Conservation (phyloP, 2,113 vertebrate species). For the Eonycteris spelaea region DNA sequence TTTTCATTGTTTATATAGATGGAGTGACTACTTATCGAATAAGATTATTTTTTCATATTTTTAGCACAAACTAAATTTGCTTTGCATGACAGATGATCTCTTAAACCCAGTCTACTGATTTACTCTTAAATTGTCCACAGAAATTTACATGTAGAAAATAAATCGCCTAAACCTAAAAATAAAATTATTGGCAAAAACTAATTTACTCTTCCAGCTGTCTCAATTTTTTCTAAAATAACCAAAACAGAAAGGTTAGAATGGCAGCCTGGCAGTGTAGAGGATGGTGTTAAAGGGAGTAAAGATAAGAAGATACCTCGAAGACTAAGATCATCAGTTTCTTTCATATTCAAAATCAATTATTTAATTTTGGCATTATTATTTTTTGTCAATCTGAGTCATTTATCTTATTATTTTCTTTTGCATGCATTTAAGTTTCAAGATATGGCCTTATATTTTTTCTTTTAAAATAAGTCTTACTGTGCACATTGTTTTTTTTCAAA, state of each 20-base stretch:
- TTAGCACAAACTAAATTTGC: not conserved
- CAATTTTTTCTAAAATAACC: not conserved
- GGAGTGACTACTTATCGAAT: not conserved
- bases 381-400: not conserved
- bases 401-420: not conserved
- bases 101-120: not conserved
- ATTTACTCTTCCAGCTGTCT: not conserved
- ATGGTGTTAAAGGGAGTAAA: not conserved
- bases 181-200: not conserved
- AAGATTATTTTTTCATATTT: not conserved
- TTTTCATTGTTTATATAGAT: not conserved
- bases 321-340: not conserved
- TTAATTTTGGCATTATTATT: not conserved
- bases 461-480: not conserved
- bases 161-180: not conserved
- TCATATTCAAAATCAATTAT: not conserved
- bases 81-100: not conserved
- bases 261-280: rapidly evolving
- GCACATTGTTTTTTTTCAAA: not conserved
- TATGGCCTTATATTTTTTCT: not conserved
- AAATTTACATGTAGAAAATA: not conserved
- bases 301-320: not conserved
- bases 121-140: not conserved
- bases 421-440: not conserved
- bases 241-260: not conserved